Base-by-base conservation (phyloP, 2,797 vertebrate species). In the Tinamus major region DNA sequence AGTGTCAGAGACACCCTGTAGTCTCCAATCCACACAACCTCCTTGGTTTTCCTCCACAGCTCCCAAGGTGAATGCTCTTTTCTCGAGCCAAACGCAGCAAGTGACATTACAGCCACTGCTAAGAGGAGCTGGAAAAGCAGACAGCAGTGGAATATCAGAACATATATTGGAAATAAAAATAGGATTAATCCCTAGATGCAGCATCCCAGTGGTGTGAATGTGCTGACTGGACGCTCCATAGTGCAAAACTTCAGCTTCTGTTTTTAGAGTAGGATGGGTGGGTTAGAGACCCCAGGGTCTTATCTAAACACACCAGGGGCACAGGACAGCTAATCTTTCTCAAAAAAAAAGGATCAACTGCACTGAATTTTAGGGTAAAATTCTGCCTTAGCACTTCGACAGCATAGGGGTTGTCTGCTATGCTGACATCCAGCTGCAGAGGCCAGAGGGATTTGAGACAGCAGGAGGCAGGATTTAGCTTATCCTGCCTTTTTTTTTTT, bases 371-470 rank as follows among this genome's bases (percentile, higher is more conserved):
- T 33, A 65, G 2, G 6, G 65, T 16, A 56, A 55, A 70, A 46
- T 59, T 80, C 33, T 41, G 44, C 37, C 17, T 6, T 14, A 17
- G 27, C 42, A 42, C 27, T 24, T 37, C 7, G 13, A 58, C 35
- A 88, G 49, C 6, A 6, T 27, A 29, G 37, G 15, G 31, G 19
- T 26, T 39, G 39, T 9, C 51, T 56, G 49, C 37, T 13, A 7
- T 1, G 0, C 56, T 7, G 9, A 68, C 48, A n/a, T 48, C 29
- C 35, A 24, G 18, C 33, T 61, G 8, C 2, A 20, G 0, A 33
- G 3, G 13, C 20, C 51, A 79, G 20, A 59, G 14, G 21, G 42
- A n/a, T 3, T 13, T 10, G 12, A 42, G 42, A 44, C 44, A 68
- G 2, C 2, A 35, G 41, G 35, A 53, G 14, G 59, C 44, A 84